These are phyloP conservation scores for Sinocyclocheilus grahami DNA, from an alignment of 2,113 vertebrate species.

Conservation along the genomic window DNA sequence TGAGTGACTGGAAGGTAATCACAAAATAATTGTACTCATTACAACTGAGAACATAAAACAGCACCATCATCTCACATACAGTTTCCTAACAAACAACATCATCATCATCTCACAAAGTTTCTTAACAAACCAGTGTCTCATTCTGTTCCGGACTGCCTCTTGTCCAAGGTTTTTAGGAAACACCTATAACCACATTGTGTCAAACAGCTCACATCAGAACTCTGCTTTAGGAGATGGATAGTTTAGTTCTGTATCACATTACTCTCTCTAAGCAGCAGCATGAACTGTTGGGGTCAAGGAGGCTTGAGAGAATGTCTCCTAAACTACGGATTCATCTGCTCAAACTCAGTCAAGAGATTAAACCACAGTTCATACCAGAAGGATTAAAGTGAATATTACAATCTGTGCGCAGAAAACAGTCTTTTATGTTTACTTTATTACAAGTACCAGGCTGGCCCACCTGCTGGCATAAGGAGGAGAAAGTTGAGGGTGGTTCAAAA, in stretches of 20 bases:
- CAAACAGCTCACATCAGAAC: constrained; percentile 5
- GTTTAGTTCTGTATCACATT: constrained; percentile 11
- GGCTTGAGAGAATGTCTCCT: not conserved
- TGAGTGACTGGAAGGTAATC: not conserved
- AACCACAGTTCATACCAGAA: not conserved
- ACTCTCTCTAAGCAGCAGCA: not conserved
- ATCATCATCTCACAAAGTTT: not conserved
- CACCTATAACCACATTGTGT: not conserved
- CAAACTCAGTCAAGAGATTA: not conserved
- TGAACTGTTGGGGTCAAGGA: not conserved
- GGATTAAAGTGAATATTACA: not conserved
- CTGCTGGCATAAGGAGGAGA: not conserved
- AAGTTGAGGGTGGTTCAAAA: not conserved
- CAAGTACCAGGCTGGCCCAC: not conserved
- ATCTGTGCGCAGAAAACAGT: not conserved
- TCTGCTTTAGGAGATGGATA: not conserved
- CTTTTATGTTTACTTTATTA: no score
- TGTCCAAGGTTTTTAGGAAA: not conserved
- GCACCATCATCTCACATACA: not conserved
- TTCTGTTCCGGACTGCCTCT: not conserved
- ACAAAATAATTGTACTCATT: not conserved
- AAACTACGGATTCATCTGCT: not conserved
- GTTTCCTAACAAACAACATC: not conserved
- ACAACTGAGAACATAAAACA: not conserved
- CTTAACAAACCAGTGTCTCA: not conserved